A percentile compares a stretch with the other conserved stretches of the same genome.
Conservation (phyloP, 2,113 vertebrate genomes). For the Tringa solitaria region DNA sequence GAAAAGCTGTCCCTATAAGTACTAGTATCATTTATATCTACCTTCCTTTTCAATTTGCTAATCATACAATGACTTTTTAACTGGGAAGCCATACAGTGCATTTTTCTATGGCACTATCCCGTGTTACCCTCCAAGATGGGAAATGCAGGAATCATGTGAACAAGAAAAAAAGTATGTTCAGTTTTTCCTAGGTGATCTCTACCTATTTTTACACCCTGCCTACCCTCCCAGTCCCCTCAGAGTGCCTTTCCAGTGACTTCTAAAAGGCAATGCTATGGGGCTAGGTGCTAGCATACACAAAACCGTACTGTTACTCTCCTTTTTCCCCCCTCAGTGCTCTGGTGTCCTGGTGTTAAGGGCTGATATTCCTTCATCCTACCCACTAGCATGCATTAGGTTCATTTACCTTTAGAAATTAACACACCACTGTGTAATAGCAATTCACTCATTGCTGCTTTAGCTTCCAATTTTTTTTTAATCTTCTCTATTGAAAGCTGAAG, state of each 20-base stretch:
- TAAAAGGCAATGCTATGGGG: not conserved
- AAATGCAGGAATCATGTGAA: not conserved
- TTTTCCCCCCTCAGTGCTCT: rapidly evolving
- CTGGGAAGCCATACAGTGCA: not conserved
- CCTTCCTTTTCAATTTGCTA: not conserved
- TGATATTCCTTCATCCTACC: not conserved
- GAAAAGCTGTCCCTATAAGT: not conserved
- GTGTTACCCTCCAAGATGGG: not conserved
- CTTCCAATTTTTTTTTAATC: not conserved
- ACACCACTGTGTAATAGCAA: not conserved
- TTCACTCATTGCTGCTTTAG: not conserved
- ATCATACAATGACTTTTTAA: not conserved
- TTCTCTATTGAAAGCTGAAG: not conserved
- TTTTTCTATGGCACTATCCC: not conserved
- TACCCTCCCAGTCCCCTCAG: not conserved
- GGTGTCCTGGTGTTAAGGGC: not conserved
- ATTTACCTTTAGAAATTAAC: not conserved
- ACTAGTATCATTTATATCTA: not conserved
- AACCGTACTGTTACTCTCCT: no score
- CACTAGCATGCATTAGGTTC: not conserved
- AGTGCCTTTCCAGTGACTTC: not conserved
- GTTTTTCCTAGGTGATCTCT: not conserved
- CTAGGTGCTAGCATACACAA: not conserved
- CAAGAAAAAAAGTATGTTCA: not conserved
- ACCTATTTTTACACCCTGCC: not conserved